phyloP scores from a whole-genome alignment of 1,140 invertebrate genomes.

The Mactra quadrangularis region DNA sequence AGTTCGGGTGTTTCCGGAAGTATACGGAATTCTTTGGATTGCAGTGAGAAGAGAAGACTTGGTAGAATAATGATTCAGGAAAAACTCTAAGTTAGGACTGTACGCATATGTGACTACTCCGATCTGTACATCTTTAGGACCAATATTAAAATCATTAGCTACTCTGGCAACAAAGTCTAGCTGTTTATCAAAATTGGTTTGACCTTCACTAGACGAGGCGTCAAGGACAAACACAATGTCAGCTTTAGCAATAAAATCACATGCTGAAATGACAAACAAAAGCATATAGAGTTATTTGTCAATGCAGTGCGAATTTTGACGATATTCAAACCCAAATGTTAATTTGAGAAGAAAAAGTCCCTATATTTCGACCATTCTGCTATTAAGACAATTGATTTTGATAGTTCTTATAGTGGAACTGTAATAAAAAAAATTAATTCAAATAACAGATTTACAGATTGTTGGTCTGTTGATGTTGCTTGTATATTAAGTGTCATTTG shows the following conservation, averaged over 20 bases:
- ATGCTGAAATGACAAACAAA: neutral
- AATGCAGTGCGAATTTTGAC: neutral
- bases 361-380: too few species aligned
- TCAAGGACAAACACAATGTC: conserved; percentile 76
- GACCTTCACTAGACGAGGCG: conserved; percentile 71
- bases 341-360: too few species aligned
- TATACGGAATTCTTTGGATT: conserved; percentile 60
- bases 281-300: neutral
- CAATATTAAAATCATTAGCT: conserved; percentile 65
- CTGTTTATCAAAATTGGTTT: conserved; percentile 63
- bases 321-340: neutral
- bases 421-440: neutral
- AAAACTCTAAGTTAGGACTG: conserved; percentile 60
- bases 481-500: too few species aligned
- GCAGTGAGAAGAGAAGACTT: conserved; percentile 63
- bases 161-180: conserved; percentile 67
- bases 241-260: conserved; percentile 39
- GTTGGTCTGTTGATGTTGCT: too few species aligned
- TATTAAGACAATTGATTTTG: too few species aligned
- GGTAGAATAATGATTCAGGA: conserved; percentile 64
- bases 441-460: too few species aligned
- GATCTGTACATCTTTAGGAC: conserved; percentile 65
- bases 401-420: neutral
- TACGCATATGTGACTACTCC: conserved; percentile 66
- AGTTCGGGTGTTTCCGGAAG: conserved; percentile 52